Conservation (phyloP, 2,113 vertebrate genomes). For the Talpa occidentalis region DNA sequence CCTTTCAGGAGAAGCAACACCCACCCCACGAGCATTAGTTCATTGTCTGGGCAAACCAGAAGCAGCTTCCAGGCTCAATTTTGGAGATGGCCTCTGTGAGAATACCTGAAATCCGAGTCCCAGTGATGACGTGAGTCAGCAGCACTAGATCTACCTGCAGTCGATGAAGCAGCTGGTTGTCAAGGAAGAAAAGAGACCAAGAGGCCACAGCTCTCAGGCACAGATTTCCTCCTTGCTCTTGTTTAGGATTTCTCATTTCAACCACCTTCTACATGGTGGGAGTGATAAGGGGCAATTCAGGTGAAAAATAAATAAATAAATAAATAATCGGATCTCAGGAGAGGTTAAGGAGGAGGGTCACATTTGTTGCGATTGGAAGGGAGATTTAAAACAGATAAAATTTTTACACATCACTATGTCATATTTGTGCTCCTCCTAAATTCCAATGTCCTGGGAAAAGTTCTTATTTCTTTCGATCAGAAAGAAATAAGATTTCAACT, state of each 20-base stretch:
- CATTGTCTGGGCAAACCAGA: not conserved
- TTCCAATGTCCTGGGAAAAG: not conserved
- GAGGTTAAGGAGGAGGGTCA: not conserved
- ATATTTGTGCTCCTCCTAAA: not conserved
- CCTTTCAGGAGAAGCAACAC: not conserved
- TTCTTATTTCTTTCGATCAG: slow-evolving; percentile 4
- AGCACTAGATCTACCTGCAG: not conserved
- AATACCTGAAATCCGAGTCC: not conserved
- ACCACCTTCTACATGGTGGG: no score
- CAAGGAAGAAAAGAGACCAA: not conserved
- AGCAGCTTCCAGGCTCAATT: not conserved
- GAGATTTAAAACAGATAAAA: not conserved
- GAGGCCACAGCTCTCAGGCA: not conserved
- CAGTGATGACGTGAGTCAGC: not conserved
- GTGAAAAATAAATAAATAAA: not conserved
- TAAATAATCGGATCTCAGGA: not conserved
- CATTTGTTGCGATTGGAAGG: not conserved
- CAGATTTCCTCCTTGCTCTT: not conserved
- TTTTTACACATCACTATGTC: not conserved
- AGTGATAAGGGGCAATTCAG: not conserved
- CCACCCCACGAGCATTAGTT: not conserved
- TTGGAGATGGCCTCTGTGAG: not conserved
- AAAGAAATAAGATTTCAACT: not conserved
- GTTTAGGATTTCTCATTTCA: not conserved
- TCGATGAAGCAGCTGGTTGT: no score